Evolutionary conservation across 92 coral and sea anemone species (phyloP).

Genomic region (Desmophyllum pertusum): DNA sequence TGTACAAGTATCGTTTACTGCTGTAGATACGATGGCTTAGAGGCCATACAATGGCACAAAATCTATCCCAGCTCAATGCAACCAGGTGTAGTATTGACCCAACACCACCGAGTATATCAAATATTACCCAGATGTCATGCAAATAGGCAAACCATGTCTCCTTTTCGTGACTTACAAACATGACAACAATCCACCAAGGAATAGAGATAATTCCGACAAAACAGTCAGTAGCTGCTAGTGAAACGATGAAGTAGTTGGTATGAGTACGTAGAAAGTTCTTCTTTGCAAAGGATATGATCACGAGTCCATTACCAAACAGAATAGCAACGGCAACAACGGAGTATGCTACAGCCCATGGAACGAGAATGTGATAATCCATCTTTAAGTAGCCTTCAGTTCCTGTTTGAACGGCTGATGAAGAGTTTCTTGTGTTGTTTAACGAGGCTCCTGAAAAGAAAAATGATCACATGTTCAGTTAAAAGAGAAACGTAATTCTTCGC

Average conservation of each 20-base stretch:
- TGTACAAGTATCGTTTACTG: constrained; percentile 41
- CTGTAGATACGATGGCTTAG: constrained; percentile 67
- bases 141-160: constrained; percentile 54
- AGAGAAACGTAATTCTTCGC: neutral
- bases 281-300: constrained; percentile 62
- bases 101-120: constrained; percentile 77
- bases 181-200: constrained; percentile 72
- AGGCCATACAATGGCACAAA: constrained; percentile 81
- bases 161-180: constrained; percentile 43
- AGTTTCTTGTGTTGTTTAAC: constrained; percentile 16
- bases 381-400: neutral
- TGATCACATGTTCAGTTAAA: neutral
- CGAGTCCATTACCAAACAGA: constrained; percentile 65
- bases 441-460: constrained; percentile 4
- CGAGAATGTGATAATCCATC: constrained; percentile 20
- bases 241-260: constrained; percentile 75
- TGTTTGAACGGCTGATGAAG: constrained; percentile 1
- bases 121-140: constrained; percentile 70
- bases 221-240: constrained; percentile 67
- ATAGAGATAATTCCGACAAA: constrained; percentile 72
- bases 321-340: constrained; percentile 53
- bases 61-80: constrained; percentile 81
- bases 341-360: constrained; percentile 61
- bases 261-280: constrained; percentile 60
- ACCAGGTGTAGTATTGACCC: constrained; percentile 76